Conservation (phyloP, 2,797 vertebrate genomes). For the Melanotaenia maccullochi region DNA sequence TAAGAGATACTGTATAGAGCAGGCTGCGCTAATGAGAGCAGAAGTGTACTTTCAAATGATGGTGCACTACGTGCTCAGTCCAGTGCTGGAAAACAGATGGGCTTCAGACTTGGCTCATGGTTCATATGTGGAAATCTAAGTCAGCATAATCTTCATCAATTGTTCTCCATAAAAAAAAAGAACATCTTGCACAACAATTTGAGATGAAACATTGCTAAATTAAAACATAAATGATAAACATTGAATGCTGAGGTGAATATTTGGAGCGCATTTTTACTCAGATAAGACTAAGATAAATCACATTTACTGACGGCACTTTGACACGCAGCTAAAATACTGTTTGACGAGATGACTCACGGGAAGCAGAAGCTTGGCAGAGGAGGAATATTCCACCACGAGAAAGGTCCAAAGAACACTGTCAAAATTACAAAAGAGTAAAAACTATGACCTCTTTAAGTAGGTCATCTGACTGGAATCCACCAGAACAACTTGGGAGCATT, state of each 20-base stretch:
- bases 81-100: not conserved
- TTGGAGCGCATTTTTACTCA: too few species aligned
- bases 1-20: too few species aligned
- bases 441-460: not conserved
- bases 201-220: not conserved
- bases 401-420: not conserved
- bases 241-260: not conserved
- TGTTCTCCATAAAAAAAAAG: not conserved
- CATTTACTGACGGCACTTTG: not conserved
- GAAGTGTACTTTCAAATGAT: not conserved
- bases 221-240: not conserved
- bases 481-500: too few species aligned
- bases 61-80: not conserved
- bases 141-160: not conserved
- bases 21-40: too few species aligned
- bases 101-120: not conserved
- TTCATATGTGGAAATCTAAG: not conserved
- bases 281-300: too few species aligned
- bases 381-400: not conserved
- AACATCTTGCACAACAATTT: not conserved
- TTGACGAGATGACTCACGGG: not conserved
- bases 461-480: not conserved
- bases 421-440: not conserved
- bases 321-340: not conserved
- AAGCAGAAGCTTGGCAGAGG: not conserved